These are phyloP conservation scores for Sturmia bella DNA, from an alignment of 2,888 invertebrate species.

Conservation along the genomic window DNA sequence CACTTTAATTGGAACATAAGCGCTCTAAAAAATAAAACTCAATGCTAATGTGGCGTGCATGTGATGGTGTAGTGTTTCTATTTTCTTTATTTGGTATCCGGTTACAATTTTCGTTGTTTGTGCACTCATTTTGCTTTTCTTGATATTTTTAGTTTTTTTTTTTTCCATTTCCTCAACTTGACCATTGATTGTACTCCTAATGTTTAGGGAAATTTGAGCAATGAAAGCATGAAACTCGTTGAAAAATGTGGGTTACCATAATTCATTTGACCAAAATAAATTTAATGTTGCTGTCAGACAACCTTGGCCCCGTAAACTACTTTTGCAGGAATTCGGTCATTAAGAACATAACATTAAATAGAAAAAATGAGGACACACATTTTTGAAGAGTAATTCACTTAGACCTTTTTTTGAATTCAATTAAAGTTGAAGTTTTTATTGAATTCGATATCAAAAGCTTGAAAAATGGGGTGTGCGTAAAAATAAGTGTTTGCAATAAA, in stretches of 20 bases:
- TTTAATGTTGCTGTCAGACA: constrained; percentile 27
- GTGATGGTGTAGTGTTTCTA: constrained; percentile 11
- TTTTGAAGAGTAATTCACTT: no score
- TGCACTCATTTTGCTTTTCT: constrained; percentile 4
- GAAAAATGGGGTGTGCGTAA: no score
- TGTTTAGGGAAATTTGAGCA: constrained; percentile 35
- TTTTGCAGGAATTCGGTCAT: constrained; percentile 21
- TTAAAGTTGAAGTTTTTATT: no score
- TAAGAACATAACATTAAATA: background rate
- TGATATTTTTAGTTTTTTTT: background rate
- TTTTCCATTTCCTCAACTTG: constrained; percentile 27
- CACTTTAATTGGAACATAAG: background rate
- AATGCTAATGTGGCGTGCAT: constrained; percentile 49
- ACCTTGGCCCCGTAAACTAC: constrained; percentile 64
- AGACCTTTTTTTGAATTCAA: no score
- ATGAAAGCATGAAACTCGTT: constrained; percentile 9
- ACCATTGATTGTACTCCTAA: constrained; percentile 41
- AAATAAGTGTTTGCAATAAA: no score
- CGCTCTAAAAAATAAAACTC: background rate
- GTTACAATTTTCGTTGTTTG: constrained; percentile 36
- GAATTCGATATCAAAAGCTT: no score
- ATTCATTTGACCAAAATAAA: constrained; percentile 42
- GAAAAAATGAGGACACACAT: background rate
- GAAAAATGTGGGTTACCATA: constrained; percentile 52
- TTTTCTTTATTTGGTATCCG: constrained; percentile 51